Evolutionary conservation across 2,888 invertebrate species (phyloP).

Genomic region (Cinara cedri): DNA sequence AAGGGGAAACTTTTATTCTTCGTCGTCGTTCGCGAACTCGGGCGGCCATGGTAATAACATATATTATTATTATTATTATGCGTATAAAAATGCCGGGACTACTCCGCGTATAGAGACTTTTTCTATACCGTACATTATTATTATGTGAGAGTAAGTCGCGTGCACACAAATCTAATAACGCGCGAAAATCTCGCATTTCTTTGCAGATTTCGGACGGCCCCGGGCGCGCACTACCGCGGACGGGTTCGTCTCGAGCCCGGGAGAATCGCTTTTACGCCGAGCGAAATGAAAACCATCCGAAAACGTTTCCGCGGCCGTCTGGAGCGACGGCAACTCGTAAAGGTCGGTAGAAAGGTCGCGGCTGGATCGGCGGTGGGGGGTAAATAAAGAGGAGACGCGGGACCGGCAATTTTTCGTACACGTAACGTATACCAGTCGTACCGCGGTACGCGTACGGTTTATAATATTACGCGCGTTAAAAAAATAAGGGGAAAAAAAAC

Average conservation of each 20-base stretch:
- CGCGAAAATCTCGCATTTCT: constrained; percentile 44
- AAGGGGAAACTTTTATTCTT: constrained; percentile 10
- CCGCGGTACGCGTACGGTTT: neutral
- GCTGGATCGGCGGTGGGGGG: neutral
- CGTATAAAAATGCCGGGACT: too few relatives aligned
- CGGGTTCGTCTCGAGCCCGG: too few relatives aligned
- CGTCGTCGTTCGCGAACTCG: neutral
- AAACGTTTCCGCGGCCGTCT: neutral
- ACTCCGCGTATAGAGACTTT: too few relatives aligned
- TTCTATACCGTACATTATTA: too few relatives aligned
- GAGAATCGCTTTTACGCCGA: constrained; percentile 34
- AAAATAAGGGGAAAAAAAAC: too few relatives aligned
- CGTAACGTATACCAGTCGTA: too few relatives aligned
- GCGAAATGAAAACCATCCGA: constrained; percentile 29
- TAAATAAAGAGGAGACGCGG: neutral
- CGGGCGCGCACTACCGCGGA: neutral
- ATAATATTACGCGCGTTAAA: neutral
- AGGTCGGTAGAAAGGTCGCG: too few relatives aligned
- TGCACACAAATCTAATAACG: constrained; percentile 49
- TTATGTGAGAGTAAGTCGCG: too few relatives aligned
- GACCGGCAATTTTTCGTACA: constrained; percentile 15
- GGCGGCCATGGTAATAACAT: neutral
- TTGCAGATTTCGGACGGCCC: constrained; percentile 41
- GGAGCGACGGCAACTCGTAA: neutral
- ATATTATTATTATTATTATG: too few relatives aligned